A percentile compares a stretch with the other conserved stretches of the same genome.
Evolutionary conservation across 92 coral and sea anemone genomes (phyloP).

Genomic region (Palythoa grandis): DNA sequence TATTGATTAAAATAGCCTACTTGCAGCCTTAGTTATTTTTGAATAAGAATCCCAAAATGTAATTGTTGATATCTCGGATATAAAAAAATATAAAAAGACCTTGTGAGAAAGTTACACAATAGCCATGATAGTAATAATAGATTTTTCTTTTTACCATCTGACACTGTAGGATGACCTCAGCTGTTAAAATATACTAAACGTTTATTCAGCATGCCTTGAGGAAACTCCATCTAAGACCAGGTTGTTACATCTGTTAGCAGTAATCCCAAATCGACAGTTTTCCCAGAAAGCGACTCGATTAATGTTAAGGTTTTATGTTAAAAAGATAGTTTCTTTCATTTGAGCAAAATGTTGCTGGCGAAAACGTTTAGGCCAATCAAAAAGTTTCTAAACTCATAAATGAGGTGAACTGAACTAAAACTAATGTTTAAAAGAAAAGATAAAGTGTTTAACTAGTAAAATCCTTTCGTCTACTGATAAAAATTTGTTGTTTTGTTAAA

Average conservation of each 20-base stretch:
- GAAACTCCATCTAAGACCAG: not conserved
- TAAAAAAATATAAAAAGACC: not conserved
- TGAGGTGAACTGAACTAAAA: too few species aligned
- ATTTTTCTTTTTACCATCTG: constrained; percentile 7
- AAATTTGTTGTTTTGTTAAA: too few species aligned
- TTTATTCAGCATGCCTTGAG: constrained; percentile 25
- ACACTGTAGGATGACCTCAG: constrained; percentile 32
- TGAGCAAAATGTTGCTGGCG: not conserved
- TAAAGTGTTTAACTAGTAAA: too few species aligned
- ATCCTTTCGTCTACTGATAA: too few species aligned
- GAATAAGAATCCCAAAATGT: not conserved
- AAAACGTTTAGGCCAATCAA: not conserved
- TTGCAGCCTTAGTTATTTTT: too few species aligned
- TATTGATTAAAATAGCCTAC: too few species aligned
- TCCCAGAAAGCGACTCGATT: not conserved
- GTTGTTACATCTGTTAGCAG: not conserved
- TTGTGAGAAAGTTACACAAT: not conserved
- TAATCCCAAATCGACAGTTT: not conserved
- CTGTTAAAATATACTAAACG: constrained; percentile 11
- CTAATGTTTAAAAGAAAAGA: too few species aligned
- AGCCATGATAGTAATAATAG: not conserved
- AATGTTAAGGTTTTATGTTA: not conserved
- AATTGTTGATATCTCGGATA: not conserved
- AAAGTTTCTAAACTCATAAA: too few species aligned
- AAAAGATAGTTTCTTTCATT: not conserved